Conservation (phyloP, 2,888 invertebrate genomes). For the Pyrrhia umbra region DNA sequence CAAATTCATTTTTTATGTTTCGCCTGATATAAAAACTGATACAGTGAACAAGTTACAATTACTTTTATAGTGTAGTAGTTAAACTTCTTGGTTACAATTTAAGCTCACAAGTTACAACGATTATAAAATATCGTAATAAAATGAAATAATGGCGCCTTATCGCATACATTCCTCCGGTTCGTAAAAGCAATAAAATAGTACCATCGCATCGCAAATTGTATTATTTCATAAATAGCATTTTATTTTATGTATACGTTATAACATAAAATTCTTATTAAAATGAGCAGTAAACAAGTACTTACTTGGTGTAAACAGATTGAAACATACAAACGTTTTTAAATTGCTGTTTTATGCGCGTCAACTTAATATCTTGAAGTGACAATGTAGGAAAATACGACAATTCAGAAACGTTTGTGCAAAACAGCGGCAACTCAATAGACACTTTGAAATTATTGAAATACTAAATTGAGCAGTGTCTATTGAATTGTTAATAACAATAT, state of each 20-base stretch:
- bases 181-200: constrained; percentile 66
- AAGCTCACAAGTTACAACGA: constrained; percentile 61
- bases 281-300: constrained; percentile 57
- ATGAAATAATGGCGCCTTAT: constrained; percentile 43
- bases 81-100: constrained; percentile 67
- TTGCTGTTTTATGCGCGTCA: constrained; percentile 18
- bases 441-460: constrained; percentile 20
- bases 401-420: constrained; percentile 42
- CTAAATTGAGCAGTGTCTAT: constrained; percentile 23
- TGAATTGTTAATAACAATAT: constrained; percentile 25
- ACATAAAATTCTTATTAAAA: constrained; percentile 66
- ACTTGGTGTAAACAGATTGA: constrained; percentile 35
- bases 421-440: constrained; percentile 31
- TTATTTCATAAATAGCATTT: constrained; percentile 70
- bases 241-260: constrained; percentile 65
- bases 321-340: constrained; percentile 45
- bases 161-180: constrained; percentile 49
- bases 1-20: constrained; percentile 18
- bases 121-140: constrained; percentile 59
- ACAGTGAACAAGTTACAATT: constrained; percentile 5
- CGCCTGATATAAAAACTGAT: constrained; percentile 41
- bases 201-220: constrained; percentile 70
- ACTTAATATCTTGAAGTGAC: constrained; percentile 10
- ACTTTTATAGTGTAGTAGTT: constrained; percentile 34
- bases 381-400: constrained; percentile 15